phyloP scores from a whole-genome alignment of 2,888 invertebrate genomes.

The Cremastinae sp. region DNA sequence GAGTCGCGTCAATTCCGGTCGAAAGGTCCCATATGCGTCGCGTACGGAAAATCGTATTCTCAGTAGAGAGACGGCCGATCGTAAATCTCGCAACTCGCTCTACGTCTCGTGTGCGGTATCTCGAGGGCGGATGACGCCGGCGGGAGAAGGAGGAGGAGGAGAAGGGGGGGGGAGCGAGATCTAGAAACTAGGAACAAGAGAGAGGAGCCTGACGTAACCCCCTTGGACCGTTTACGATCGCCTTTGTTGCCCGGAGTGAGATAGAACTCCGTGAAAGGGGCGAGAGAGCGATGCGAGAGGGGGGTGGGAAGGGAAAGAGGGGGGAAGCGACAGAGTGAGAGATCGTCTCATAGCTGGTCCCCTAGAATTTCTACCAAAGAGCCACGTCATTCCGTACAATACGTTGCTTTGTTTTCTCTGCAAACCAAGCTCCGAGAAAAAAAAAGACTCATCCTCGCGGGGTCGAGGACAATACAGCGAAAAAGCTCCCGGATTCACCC shows the following conservation, averaged over 20 bases:
- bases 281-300: conserved; percentile 15
- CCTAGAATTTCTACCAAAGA: conserved; percentile 19
- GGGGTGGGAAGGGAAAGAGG: not conserved
- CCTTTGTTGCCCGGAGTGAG: conserved; percentile 42
- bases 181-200: conserved; percentile 26
- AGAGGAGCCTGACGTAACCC: conserved; percentile 44
- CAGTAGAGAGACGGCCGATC: conserved; percentile 55
- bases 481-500: conserved; percentile 7
- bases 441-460: not conserved
- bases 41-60: conserved; percentile 39
- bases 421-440: not conserved
- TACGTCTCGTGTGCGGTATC: conserved; percentile 42
- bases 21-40: conserved; percentile 14
- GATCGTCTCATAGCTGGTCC: conserved; percentile 34
- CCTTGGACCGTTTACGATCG: conserved; percentile 62
- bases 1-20: not conserved
- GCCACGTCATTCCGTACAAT: conserved; percentile 54
- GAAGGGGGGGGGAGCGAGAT: conserved; percentile 40
- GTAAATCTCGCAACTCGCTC: conserved; percentile 49
- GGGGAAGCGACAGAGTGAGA: conserved; percentile 14
- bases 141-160: conserved; percentile 45
- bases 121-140: not conserved
- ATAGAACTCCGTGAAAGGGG: too few relatives aligned
- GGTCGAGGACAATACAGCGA: conserved; percentile 25
- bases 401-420: not conserved